Evolutionary conservation across 92 coral and sea anemone species (phyloP), one percentile per base, ranked within the genome.

Genomic region (Phenganax marumi): DNA sequence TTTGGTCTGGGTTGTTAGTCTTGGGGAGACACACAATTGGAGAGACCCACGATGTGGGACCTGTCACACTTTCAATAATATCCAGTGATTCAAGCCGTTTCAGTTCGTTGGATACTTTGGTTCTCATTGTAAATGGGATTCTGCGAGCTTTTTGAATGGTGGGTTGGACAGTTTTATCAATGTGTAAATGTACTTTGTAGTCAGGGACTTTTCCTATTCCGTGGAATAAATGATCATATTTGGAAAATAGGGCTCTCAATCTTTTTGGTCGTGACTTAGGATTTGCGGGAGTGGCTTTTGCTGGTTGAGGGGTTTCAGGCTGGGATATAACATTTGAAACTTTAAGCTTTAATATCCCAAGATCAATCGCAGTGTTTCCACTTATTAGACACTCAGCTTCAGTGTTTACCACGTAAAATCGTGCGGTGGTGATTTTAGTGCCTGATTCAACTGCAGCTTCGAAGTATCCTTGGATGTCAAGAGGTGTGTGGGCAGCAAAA

Each of bases 391-490:
- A 56, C 17, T 21, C 63, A 56, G 63, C 17, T 14, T 56, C 22
- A 14, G n/a, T 21, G 22, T 21, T 56, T 14, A 56, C 7, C 22
- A 56, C 63, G 7, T 56, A 56, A 21, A 56, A 56, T 56, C 63
- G 17, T 14, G 63, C 63, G 22, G 22, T 14, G n/a, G 22, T 21
- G 22, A 56, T 56, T 56, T 56, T 56, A 14, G n/a, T 56, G 22
- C n/a, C 17, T 56, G 63, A 56, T 56, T 56, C 63, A 56, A 56
- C 63, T 21, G 63, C n/a, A 14, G 63, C 22, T 56, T 56, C 63
- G 63, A 56, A 56, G 7, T 56, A 56, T 14, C 63, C 63, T 56
- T 56, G n/a, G 0, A 56, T 56, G n/a, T 56, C n/a, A 14, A 56
- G 22, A 14, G 63, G 63, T 14, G 17, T 56, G 22, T 1, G 17